Percentiles rank a stretch among this genome's conserved stretches.
Conservation (phyloP, 1,140 invertebrate species). For the Sogatella furcifera region DNA sequence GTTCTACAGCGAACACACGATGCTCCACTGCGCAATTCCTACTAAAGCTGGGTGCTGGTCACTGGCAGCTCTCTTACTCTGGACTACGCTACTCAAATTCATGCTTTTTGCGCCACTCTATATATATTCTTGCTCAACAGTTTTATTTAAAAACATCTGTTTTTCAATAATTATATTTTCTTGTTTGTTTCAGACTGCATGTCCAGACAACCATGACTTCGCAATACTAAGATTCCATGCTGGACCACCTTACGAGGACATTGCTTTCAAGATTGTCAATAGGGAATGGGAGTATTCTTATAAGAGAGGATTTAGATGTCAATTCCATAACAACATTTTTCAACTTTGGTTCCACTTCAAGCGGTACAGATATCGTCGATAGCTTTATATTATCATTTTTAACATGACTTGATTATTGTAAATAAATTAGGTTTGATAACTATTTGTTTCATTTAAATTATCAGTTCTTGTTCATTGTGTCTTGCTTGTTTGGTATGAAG, state of each 20-base stretch:
- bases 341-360: slow-evolving; percentile 99
- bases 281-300: slow-evolving; percentile 99
- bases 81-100: too few relatives aligned
- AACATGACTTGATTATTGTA: too few relatives aligned
- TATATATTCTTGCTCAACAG: too few relatives aligned
- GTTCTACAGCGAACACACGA: too few relatives aligned
- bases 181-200: slow-evolving; percentile 58
- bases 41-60: too few relatives aligned
- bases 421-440: too few relatives aligned
- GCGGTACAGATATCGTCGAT: slow-evolving; percentile 90
- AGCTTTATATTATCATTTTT: slow-evolving; percentile 16
- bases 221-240: slow-evolving; percentile 89
- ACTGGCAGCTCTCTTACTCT: too few relatives aligned
- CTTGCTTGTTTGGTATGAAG: too few relatives aligned
- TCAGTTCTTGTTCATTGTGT: too few relatives aligned
- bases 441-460: too few relatives aligned
- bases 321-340: slow-evolving; percentile 99
- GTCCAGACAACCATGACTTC: slow-evolving; percentile 89
- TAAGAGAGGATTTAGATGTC: slow-evolving; percentile 93
- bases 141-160: too few relatives aligned
- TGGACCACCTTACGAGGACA: slow-evolving; percentile 98
- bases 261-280: slow-evolving; percentile 99
- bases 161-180: slow-evolving; percentile 17
- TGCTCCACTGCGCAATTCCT: too few relatives aligned
- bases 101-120: neutral